These are phyloP conservation scores for Drosophila longiperda DNA, from an alignment of 2,888 invertebrate genomes.

Conservation along the genomic window DNA sequence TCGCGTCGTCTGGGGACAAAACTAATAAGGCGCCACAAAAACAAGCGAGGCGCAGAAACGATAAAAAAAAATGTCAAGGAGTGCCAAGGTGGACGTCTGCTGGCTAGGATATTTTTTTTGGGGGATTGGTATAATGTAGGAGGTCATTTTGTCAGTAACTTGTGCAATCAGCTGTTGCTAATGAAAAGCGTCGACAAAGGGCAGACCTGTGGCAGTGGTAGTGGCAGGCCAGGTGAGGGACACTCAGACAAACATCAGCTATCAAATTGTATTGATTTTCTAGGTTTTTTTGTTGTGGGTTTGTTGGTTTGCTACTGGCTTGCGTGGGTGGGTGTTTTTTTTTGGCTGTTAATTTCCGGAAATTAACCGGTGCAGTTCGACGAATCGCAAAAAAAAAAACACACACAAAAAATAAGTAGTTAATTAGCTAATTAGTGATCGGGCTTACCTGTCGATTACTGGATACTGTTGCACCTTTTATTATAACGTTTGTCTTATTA, in stretches of 20 bases:
- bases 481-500: conserved; percentile 21
- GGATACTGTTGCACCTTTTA: conserved; percentile 17
- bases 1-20: conserved; percentile 43
- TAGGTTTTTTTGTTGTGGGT: conserved; percentile 23
- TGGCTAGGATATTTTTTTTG: conserved; percentile 9
- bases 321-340: not conserved
- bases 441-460: conserved; percentile 46
- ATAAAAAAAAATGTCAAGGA: conserved; percentile 34
- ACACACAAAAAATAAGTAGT: conserved; percentile 2
- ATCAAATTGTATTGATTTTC: conserved; percentile 57
- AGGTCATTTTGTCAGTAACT: conserved; percentile 60
- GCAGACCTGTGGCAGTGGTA: not conserved
- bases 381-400: not conserved
- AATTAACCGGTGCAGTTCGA: conserved; percentile 20
- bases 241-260: conserved; percentile 16
- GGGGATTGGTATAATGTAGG: conserved; percentile 34
- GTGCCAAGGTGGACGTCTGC: conserved; percentile 65
- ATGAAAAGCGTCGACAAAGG: conserved; percentile 61
- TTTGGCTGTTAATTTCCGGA: conserved; percentile 26
- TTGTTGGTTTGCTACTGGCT: not conserved
- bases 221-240: not conserved
- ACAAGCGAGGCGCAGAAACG: conserved; percentile 19
- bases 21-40: conserved; percentile 70
- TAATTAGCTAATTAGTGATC: conserved; percentile 55
- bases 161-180: conserved; percentile 80